Base-by-base conservation (phyloP, 2,113 vertebrate species). In the Psilopsiagon aymara region DNA sequence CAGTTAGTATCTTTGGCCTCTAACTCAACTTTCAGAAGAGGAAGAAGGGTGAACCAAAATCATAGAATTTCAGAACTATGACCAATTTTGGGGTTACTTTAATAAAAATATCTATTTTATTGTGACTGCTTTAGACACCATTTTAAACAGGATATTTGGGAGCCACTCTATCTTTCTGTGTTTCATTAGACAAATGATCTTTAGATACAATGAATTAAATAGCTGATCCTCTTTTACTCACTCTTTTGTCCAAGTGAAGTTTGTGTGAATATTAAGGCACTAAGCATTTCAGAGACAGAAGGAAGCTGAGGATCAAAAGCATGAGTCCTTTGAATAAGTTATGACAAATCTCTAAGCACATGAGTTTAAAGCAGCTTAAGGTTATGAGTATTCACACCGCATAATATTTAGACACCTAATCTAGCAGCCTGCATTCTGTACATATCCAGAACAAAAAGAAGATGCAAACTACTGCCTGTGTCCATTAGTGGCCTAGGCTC, bases 41-140 rank as follows among this genome's bases (percentile, higher is more conserved):
- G 17, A 87, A 47, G 9, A 71, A 71, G 21, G 4, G 7, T 79
- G 27, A 25, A 71, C 13, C 4, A 17, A 90, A 88, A 78, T 29
- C 0, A 57, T 0, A 16, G 11, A 85, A 74, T 67, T 47, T 59
- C 31, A 70, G 8, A 2, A 29, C 8, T 84, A n/a, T 4, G 1
- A 46, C 14, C 24, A 90, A 9, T 41, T 46, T 37, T 69, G 70
- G 1, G 63, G 15, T 35, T 16, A 49, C 14, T 80, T 74, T 14
- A 63, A 47, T 52, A 76, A 39, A 43, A 51, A 21, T 52, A 2
- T 35, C 17, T 41, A 1, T 16, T 59, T 59, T 59, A 59, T 59
- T 59, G 46, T 70, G 21, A n/a, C 47, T 60, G 12, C 10, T 46
- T 69, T 9, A 59, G 39, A 19, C 3, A 49, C n/a, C 62, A 66